A percentile compares a stretch with the other conserved stretches of the same genome.
Conservation (phyloP, 2,113 vertebrate genomes). For the Oncorhynchus keta region DNA sequence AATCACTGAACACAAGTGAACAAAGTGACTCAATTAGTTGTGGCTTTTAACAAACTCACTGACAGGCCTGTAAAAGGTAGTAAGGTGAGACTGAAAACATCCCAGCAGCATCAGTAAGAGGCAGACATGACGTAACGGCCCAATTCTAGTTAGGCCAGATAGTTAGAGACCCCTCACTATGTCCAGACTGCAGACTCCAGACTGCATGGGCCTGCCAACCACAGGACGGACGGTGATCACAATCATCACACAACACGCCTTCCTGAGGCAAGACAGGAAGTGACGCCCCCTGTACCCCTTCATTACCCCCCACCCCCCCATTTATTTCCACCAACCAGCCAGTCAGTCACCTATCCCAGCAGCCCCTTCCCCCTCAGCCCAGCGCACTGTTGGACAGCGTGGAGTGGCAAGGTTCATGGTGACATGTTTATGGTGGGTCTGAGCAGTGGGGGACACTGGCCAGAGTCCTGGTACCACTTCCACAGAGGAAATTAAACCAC, state of each 20-base stretch:
- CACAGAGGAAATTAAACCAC: slow-evolving; percentile 68
- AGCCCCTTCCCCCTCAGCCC: slow-evolving; percentile 80
- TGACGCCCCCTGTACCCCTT: slow-evolving; percentile 57
- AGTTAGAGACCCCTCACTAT: background rate
- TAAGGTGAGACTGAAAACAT: too few species aligned
- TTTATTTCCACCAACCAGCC: slow-evolving; percentile 74
- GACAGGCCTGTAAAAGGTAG: too few species aligned
- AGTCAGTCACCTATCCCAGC: slow-evolving; percentile 73
- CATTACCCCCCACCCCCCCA: slow-evolving; percentile 66
- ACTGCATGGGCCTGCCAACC: slow-evolving; percentile 27
- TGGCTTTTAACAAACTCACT: too few species aligned
- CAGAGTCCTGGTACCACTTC: slow-evolving; percentile 72
- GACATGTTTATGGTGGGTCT: slow-evolving; percentile 92
- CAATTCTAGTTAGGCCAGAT: too few species aligned
- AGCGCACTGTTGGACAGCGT: slow-evolving; percentile 86
- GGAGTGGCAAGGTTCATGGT: slow-evolving; percentile 93
- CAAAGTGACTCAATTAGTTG: too few species aligned
- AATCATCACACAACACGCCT: slow-evolving; percentile 1
- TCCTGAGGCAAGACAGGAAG: slow-evolving; percentile 57
- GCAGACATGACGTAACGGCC: slow-evolving; percentile 14
- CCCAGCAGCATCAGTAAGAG: background rate
- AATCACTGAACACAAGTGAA: too few species aligned
- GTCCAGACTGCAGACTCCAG: slow-evolving; percentile 33
- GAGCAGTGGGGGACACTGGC: slow-evolving; percentile 74
- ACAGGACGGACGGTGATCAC: background rate